Percentiles rank a stretch among this genome's conserved stretches.
Evolutionary conservation across 2,113 vertebrate species (phyloP).

Genomic region (Leuciscus idus): DNA sequence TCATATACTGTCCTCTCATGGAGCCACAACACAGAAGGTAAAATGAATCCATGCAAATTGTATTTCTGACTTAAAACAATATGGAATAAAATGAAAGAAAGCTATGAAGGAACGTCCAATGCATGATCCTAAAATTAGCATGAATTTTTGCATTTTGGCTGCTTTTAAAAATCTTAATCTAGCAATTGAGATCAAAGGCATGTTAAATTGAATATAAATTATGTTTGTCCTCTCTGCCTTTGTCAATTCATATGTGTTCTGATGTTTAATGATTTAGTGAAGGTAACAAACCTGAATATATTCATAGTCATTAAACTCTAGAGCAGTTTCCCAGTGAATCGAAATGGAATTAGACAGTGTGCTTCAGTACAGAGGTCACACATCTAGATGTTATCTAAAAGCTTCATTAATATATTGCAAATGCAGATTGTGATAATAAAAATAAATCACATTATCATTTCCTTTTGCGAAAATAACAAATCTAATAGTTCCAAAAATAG

Average conservation of each 20-base stretch:
- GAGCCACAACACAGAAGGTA: slow-evolving; percentile 20
- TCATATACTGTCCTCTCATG: not conserved
- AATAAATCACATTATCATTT: not conserved
- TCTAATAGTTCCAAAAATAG: not conserved
- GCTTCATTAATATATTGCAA: not conserved
- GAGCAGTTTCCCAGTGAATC: not conserved
- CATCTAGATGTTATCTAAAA: not conserved
- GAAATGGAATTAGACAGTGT: slow-evolving; percentile 45
- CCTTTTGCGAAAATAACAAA: not conserved
- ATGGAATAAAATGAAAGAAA: slow-evolving; percentile 36
- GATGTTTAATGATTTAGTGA: not conserved
- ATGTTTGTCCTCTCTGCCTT: not conserved
- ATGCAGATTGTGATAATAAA: not conserved
- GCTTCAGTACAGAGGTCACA: slow-evolving; percentile 57
- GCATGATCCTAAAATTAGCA: slow-evolving; percentile 18
- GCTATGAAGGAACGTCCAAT: not conserved
- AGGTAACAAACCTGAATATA: not conserved
- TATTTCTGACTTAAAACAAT: slow-evolving; percentile 16
- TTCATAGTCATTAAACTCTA: not conserved
- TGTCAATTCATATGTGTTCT: slow-evolving; percentile 2
- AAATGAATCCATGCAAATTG: slow-evolving; percentile 21
- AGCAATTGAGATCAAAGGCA: slow-evolving; percentile 18
- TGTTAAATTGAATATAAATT: not conserved
- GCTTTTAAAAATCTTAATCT: slow-evolving; percentile 8
- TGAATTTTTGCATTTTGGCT: not conserved